Base-by-base conservation (phyloP, 2,888 invertebrate genomes). In the Atrina japonica region DNA sequence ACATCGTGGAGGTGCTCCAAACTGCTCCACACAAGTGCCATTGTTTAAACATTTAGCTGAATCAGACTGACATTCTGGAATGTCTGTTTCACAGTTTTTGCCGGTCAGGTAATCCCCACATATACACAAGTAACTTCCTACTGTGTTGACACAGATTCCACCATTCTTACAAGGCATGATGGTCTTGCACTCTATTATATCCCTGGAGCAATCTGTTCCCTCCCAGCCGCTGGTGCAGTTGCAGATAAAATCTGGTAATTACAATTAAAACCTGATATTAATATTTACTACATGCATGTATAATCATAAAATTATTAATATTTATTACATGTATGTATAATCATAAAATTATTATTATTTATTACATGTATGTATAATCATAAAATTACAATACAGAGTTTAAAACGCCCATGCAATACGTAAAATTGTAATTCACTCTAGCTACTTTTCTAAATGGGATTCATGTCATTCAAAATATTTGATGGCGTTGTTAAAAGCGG, bases 61-160 rank as follows among this genome's bases (percentile, higher is more conserved):
- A 16, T 59, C 59, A 35, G 35, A 35, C 11, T 7, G 35, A 77
- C 82, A 83, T 23, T 83, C 82, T n/a, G 70, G 55, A 3, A 83
- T 69, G 55, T 87, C 80, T 1, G 45, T 61, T 59, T 82, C 78
- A 75, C 87, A 87, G 35, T 76, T 59, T 11, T 40, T 68, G 29
- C 86, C 86, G 3, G 83, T 84, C 87, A 87, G 88, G 63, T 73
- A 77, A 0, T 70, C 66, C 0, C 67, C 53, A 88, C 98, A 98
- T 63, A 95, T 93, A 86, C 98, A 98, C 84, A 95, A 94, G 91
- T 96, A 98, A 1, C 95, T 95, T 1, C 84, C 85, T 16, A 96
- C 92, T 30, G 94, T 93, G 87, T 98, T 97, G 68, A 94, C 94
- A 88, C 98, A 98, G 1, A 94, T 94, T 9, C 97, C 87, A n/a